Percentiles rank a stretch among this genome's conserved stretches.
Evolutionary conservation across 2,888 invertebrate genomes (phyloP).

Genomic region (Mechanitis mazaeus): DNA sequence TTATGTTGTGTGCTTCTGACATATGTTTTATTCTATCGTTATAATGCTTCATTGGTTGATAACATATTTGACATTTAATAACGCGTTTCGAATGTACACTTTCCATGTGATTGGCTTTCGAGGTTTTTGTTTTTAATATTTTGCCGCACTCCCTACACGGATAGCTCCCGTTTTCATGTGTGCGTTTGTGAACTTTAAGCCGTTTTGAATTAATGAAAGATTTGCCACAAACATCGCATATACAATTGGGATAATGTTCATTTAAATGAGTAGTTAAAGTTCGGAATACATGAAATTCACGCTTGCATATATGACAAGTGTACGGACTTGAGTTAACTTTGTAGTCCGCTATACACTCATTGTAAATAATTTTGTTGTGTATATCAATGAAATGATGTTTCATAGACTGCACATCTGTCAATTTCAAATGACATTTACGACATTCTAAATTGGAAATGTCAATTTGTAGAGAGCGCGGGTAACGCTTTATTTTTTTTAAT

Average conservation of each 20-base stretch:
- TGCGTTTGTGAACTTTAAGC: conserved; percentile 55
- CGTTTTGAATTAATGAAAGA: conserved; percentile 56
- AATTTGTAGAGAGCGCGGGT: conserved; percentile 60
- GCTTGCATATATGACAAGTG: conserved; percentile 53
- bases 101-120: conserved; percentile 58
- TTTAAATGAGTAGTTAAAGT: conserved; percentile 62
- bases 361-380: conserved; percentile 49
- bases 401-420: conserved; percentile 49
- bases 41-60: conserved; percentile 64
- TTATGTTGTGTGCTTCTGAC: conserved; percentile 60
- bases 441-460: conserved; percentile 63
- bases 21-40: conserved; percentile 65
- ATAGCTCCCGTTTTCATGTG: conserved; percentile 44
- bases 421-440: conserved; percentile 46
- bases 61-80: conserved; percentile 61
- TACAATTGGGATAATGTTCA: conserved; percentile 54
- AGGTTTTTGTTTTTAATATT: conserved; percentile 56
- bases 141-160: conserved; percentile 57
- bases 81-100: conserved; percentile 56
- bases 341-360: conserved; percentile 54
- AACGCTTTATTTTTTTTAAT: conserved; percentile 56
- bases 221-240: conserved; percentile 56
- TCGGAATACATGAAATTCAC: conserved; percentile 56
- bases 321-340: conserved; percentile 42
- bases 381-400: conserved; percentile 46